Evolutionary conservation across 2,113 vertebrate genomes (phyloP).

Genomic region (Podocnemis expansa): DNA sequence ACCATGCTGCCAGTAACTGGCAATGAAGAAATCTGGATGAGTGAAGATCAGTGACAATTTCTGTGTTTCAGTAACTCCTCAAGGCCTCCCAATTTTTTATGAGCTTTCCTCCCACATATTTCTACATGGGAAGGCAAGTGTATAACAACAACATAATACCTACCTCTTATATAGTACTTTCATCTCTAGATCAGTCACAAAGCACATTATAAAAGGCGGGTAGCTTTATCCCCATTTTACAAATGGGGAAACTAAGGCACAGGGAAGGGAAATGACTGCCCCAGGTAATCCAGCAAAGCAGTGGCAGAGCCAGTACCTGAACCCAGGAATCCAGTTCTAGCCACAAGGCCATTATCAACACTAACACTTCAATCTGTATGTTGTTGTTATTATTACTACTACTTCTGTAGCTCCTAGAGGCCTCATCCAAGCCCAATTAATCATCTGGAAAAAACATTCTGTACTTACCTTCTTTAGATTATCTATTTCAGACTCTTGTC

Average conservation of each 20-base stretch:
- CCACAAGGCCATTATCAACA: neutral
- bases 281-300: neutral
- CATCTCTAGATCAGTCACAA: neutral
- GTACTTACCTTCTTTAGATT: constrained; percentile 86
- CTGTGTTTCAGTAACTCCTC: neutral
- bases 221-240: neutral
- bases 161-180: neutral
- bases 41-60: neutral
- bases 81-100: neutral
- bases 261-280: neutral
- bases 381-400: neutral
- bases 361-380: neutral
- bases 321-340: neutral
- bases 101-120: neutral
- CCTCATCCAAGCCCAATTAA: neutral
- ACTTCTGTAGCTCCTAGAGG: neutral
- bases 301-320: neutral
- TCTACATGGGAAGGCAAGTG: neutral
- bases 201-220: neutral
- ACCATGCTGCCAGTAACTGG: neutral
- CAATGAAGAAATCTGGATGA: fast-evolving
- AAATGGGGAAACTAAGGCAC: neutral
- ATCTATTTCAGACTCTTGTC: constrained; percentile 82
- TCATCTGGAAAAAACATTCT: neutral
- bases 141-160: neutral